phyloP scores from a whole-genome alignment of 2,113 vertebrate species.

The Colius striatus region DNA sequence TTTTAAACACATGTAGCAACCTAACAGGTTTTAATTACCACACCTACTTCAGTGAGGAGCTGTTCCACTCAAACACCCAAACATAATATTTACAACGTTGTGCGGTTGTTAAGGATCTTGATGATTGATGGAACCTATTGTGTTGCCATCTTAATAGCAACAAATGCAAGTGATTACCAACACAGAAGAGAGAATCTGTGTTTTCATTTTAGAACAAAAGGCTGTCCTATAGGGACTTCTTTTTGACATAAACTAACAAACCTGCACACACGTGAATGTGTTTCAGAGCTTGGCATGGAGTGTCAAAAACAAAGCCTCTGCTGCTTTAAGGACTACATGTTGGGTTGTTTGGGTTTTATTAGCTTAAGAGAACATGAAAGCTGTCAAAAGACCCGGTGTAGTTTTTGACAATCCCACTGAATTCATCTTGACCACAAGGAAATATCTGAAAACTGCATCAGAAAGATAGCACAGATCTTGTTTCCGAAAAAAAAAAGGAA shows the following conservation, averaged over 20 bases:
- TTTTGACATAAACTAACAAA: constrained; percentile 71
- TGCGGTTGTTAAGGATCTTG: constrained; percentile 84
- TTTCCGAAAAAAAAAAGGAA: constrained; percentile 49
- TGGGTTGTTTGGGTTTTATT: neutral
- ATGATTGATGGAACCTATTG: constrained; percentile 85
- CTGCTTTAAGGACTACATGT: constrained; percentile 31
- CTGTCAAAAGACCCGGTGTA: constrained; percentile 43
- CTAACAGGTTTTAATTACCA: constrained; percentile 82
- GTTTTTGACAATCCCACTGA: constrained; percentile 45
- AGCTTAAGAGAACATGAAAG: constrained; percentile 27
- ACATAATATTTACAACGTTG: constrained; percentile 88
- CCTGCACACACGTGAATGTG: constrained; percentile 42
- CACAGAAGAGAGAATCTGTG: constrained; percentile 69
- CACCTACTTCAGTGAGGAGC: constrained; percentile 84
- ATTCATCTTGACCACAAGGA: constrained; percentile 67
- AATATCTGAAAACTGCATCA: constrained; percentile 47
- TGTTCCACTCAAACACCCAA: constrained; percentile 86
- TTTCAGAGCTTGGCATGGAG: constrained; percentile 6
- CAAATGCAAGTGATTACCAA: constrained; percentile 74
- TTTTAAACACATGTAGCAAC: constrained; percentile 77
- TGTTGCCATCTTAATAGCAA: constrained; percentile 71
- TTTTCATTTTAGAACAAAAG: constrained; percentile 78
- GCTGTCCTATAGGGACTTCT: constrained; percentile 69
- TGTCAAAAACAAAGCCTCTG: neutral
- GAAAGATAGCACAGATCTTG: constrained; percentile 54